These are phyloP conservation scores for Novumbra hubbsi DNA, from an alignment of 2,797 vertebrate species.

Conservation along the genomic window DNA sequence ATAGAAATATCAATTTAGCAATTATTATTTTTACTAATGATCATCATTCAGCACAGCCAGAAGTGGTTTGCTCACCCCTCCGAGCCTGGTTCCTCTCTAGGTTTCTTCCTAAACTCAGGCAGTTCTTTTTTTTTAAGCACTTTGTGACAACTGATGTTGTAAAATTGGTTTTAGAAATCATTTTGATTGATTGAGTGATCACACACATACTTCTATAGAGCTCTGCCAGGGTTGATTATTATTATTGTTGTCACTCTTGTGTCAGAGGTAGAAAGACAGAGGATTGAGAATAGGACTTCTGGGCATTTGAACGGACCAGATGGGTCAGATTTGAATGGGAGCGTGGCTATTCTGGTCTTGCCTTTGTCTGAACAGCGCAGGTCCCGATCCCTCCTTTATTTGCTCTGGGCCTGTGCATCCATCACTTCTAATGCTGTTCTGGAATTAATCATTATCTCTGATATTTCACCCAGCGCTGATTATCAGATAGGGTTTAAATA, in stretches of 20 bases:
- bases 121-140: no score
- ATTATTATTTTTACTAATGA: no score
- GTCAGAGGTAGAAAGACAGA: neutral
- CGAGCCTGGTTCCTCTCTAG: no score
- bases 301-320: neutral
- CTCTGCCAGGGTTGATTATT: neutral
- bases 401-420: neutral
- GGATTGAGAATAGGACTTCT: neutral
- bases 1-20: no score
- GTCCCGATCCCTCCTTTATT: conserved; percentile 7
- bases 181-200: no score
- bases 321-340: neutral
- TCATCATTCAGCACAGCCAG: no score
- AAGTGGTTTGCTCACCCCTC: no score
- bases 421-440: neutral
- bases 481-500: conserved; percentile 26
- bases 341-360: conserved; percentile 1
- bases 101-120: no score
- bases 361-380: neutral
- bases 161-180: no score
- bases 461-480: conserved; percentile 18
- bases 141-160: no score
- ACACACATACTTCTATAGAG: neutral
- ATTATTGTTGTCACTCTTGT: neutral
- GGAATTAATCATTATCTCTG: conserved; percentile 16